Evolutionary conservation across 2,113 vertebrate species (phyloP).

Genomic region (Syngnathus floridae): DNA sequence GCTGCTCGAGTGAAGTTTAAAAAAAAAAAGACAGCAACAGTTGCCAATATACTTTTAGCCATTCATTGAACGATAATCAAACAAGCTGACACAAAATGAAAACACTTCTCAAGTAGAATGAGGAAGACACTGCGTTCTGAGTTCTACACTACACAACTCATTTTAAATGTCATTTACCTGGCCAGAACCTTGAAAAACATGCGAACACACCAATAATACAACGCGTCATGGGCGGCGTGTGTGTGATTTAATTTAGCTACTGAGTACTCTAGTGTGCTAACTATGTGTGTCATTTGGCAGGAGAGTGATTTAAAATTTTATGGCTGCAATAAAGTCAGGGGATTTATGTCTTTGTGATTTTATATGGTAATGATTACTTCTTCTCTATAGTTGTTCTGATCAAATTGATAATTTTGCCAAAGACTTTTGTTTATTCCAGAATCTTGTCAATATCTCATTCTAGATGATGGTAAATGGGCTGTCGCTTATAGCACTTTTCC

Average conservation of each 20-base stretch:
- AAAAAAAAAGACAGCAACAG: not conserved
- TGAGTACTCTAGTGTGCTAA: not conserved
- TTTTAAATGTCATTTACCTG: not conserved
- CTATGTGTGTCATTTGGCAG: not conserved
- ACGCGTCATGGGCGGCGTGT: not conserved
- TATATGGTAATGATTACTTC: not conserved
- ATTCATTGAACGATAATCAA: not conserved
- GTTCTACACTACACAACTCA: not conserved
- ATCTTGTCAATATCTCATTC: not conserved
- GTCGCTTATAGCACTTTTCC: no score
- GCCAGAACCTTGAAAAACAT: not conserved
- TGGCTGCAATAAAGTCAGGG: not conserved
- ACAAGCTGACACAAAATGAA: not conserved
- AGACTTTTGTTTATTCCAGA: not conserved
- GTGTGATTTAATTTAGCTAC: not conserved
- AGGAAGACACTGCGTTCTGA: not conserved
- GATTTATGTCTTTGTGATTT: not conserved
- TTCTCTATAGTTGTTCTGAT: not conserved
- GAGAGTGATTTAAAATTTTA: not conserved
- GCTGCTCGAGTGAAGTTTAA: not conserved
- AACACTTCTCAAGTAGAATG: not conserved
- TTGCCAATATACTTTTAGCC: not conserved
- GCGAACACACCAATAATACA: not conserved
- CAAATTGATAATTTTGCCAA: not conserved
- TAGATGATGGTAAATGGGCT: no score